Evolutionary conservation across 2,888 invertebrate species (phyloP).

Genomic region (Priocnemis perturbator): DNA sequence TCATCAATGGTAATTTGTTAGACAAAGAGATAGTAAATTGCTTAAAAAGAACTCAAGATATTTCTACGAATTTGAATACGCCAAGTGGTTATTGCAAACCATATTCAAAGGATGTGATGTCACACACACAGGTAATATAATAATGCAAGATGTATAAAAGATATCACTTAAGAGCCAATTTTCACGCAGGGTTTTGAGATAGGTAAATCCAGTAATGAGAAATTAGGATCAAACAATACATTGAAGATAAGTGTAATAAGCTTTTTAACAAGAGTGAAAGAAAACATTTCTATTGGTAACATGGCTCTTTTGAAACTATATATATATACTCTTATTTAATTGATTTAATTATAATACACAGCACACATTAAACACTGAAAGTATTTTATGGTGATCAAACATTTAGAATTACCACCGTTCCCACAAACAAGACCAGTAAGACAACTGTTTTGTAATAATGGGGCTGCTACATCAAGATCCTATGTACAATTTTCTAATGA

Average conservation of each 20-base stretch:
- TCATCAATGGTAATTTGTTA: no score
- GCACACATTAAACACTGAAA: background rate
- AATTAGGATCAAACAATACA: constrained; percentile 42
- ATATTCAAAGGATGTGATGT: no score
- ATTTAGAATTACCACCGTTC: constrained; percentile 42
- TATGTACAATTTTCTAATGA: background rate
- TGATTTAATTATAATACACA: constrained; percentile 7
- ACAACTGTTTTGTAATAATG: constrained; percentile 4
- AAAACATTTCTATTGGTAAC: constrained; percentile 34
- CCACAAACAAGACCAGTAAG: constrained; percentile 36
- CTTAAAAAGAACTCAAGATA: no score
- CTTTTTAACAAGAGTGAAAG: constrained; percentile 56
- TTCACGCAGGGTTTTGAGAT: constrained; percentile 16
- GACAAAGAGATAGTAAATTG: constrained; percentile 36
- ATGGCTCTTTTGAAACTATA: constrained; percentile 9
- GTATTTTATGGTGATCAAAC: constrained; percentile 16
- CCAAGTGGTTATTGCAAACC: no score
- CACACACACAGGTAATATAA: no score
- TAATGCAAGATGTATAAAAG: no score
- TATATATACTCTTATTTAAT: constrained; percentile 11
- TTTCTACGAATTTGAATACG: no score
- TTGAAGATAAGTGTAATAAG: constrained; percentile 55
- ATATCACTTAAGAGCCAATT: no score
- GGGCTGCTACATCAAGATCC: constrained; percentile 13
- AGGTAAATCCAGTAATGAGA: constrained; percentile 26